Evolutionary conservation across 2,888 invertebrate species (phyloP).

Genomic region (Mycogona germanica): DNA sequence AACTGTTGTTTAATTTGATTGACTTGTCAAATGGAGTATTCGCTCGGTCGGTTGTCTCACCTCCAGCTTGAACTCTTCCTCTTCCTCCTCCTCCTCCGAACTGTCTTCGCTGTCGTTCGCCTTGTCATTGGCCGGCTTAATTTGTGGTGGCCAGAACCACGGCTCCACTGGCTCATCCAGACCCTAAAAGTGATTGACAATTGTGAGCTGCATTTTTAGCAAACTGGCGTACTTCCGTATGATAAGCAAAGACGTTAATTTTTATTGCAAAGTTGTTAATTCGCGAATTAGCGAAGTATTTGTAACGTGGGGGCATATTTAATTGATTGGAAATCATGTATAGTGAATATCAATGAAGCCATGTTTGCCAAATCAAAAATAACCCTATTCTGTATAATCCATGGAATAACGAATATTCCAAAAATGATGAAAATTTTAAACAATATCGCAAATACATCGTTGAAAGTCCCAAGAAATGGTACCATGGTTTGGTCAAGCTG

Average conservation of each 20-base stretch:
- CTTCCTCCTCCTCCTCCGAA: slow-evolving; percentile 21
- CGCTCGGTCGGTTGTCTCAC: neutral
- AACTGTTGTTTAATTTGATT: neutral
- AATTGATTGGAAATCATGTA: too few species aligned
- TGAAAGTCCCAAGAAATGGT: too few species aligned
- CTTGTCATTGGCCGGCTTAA: slow-evolving; percentile 23
- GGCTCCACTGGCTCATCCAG: slow-evolving; percentile 40
- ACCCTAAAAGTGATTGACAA: slow-evolving; percentile 26
- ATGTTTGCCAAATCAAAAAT: neutral
- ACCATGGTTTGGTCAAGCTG: slow-evolving; percentile 44
- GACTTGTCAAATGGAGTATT: neutral
- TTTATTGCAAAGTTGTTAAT: too few species aligned
- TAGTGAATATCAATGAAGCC: neutral
- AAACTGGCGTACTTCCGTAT: neutral
- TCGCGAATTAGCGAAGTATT: too few species aligned
- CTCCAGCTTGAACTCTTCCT: slow-evolving; percentile 8
- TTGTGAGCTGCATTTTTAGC: neutral
- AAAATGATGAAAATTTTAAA: neutral
- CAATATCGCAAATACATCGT: neutral
- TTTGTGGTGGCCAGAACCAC: slow-evolving; percentile 45
- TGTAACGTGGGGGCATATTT: too few species aligned
- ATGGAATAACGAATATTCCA: neutral
- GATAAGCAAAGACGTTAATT: too few species aligned
- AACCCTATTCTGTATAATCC: neutral
- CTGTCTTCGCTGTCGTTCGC: slow-evolving; percentile 23